phyloP scores from a whole-genome alignment of 2,797 vertebrate species.

The Propithecus deckenii region DNA sequence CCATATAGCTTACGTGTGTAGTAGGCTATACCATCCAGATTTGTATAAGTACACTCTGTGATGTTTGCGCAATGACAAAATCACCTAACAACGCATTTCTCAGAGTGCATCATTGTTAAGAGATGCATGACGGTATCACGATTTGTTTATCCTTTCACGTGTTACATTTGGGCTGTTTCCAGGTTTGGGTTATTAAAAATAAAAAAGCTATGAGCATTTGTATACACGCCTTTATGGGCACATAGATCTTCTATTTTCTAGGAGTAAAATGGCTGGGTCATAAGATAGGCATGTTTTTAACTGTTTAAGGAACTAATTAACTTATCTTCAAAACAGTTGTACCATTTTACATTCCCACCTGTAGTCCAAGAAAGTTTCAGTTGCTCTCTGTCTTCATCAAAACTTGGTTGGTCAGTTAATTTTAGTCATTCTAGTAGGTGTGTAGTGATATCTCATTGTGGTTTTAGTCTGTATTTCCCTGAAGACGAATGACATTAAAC shows the following conservation, averaged over 20 bases:
- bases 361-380: background rate
- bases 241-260: background rate
- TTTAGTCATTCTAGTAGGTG: background rate
- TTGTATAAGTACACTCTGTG: background rate
- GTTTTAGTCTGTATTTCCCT: background rate
- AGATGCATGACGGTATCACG: background rate
- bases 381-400: background rate
- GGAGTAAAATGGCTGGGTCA: background rate
- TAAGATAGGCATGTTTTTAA: background rate
- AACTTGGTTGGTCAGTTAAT: background rate
- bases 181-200: background rate
- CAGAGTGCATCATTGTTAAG: background rate
- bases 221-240: background rate
- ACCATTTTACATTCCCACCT: background rate
- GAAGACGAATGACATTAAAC: background rate
- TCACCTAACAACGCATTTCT: background rate
- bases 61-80: background rate
- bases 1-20: background rate
- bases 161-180: background rate
- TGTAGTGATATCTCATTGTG: background rate
- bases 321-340: background rate
- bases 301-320: background rate
- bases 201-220: background rate
- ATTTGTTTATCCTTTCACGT: background rate
- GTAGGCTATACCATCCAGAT: background rate